Conservation (phyloP, 2,113 vertebrate genomes). For the Aptenodytes forsteri region DNA sequence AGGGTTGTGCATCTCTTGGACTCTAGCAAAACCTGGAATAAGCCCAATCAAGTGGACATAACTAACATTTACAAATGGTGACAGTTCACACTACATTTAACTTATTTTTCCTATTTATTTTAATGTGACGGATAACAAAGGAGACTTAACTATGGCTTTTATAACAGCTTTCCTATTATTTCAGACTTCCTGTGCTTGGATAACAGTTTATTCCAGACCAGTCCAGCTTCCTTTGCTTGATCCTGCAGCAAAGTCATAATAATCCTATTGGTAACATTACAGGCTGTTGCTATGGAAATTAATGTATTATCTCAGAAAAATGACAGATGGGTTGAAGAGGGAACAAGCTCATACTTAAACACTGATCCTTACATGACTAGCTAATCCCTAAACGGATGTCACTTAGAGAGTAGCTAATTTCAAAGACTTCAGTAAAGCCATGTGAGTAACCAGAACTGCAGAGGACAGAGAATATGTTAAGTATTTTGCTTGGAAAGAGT, state of each 20-base stretch:
- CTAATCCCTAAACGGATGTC: constrained; percentile 53
- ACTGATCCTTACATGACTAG: constrained; percentile 56
- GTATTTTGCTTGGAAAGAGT: neutral
- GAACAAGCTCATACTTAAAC: constrained; percentile 48
- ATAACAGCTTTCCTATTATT: neutral
- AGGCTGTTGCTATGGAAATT: constrained; percentile 64
- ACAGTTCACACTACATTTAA: neutral
- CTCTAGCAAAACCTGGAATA: constrained; percentile 8
- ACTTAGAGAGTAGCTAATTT: constrained; percentile 60
- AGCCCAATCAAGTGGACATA: neutral
- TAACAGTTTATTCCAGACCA: constrained; percentile 23
- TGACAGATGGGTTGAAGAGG: constrained; percentile 65
- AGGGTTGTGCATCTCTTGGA: neutral
- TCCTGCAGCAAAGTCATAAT: constrained; percentile 13
- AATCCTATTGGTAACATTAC: constrained; percentile 54
- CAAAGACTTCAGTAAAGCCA: neutral
- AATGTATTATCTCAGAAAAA: constrained; percentile 60
- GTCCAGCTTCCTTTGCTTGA: constrained; percentile 24
- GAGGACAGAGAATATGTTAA: neutral
- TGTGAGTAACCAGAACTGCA: neutral
- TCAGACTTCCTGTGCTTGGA: neutral
- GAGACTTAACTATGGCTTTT: neutral
- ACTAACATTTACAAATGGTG: neutral
- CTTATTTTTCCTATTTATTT: neutral
- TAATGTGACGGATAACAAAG: neutral